Base-by-base conservation (phyloP, 2,113 vertebrate species). In the Microcebus ravelobensis region DNA sequence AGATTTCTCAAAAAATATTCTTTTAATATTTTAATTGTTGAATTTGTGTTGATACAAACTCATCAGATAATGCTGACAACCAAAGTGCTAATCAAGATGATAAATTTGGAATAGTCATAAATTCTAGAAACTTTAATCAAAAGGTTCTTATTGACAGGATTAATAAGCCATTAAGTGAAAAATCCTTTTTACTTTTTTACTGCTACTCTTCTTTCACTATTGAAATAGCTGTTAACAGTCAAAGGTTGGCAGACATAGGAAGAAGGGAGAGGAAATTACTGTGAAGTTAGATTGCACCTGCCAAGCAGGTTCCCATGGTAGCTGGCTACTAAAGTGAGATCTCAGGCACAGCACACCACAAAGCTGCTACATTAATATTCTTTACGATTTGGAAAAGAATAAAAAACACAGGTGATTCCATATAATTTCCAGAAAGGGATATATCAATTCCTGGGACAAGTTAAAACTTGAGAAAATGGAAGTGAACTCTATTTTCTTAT, bases 391-490 rank as follows among this genome's bases (percentile, higher is more conserved):
- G 27, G 42, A 31, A 61, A 79, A 68, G 48, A 83, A 71, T 76
- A n/a, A 31, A 90, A 91, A 70, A n/a, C 17, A 52, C 31, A 84
- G n/a, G 50, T 74, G 34, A 92, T 23, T 48, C 3, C 57, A 77
- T 68, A 61, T 65, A 57, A 93, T 34, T 91, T 74, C 42, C 42
- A 93, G 48, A 94, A 92, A 80, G 27, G 93, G 70, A 42, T 14
- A 39, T n/a, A 80, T 61, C 23, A 42, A 73, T 55, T 87, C 12
- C 81, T 79, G 29, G 52, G 68, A 87, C 10, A 94, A 80, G 36
- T 89, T 25, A 79, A 34, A 71, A 52, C 29, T 67, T 71, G 39
- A 79, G 11, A 3, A 83, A 90, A 74, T 70, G 2, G 9, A 85
- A 82, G 21, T 45, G 4, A 42, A 86, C 36, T 86, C 14, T 21